Percentiles rank a stretch among this genome's conserved stretches.
phyloP scores from a whole-genome alignment of 2,113 vertebrate species.

The Grammomys dolichurus region DNA sequence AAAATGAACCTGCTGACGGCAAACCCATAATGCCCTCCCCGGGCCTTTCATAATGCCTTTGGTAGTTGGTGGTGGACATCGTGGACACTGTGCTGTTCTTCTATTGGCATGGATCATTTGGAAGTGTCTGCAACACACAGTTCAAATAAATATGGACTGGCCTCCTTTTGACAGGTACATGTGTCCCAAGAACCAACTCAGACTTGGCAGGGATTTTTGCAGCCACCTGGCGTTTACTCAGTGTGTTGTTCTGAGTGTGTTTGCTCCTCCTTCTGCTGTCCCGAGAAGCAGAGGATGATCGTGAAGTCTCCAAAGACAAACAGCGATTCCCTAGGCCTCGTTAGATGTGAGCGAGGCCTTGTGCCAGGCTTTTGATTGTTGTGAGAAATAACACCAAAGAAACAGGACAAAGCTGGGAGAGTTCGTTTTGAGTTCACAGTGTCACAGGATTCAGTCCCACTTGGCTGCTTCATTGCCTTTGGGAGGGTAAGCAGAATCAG shows the following conservation, averaged over 20 bases:
- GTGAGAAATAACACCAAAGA: background rate
- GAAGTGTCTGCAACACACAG: background rate
- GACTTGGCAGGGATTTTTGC: background rate
- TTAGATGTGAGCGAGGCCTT: accelerated
- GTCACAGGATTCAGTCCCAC: background rate
- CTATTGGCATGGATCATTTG: background rate
- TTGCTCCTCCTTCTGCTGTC: background rate
- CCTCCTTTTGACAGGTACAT: background rate
- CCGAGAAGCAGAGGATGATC: background rate
- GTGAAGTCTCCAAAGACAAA: background rate
- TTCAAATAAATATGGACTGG: background rate
- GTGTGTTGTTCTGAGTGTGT: background rate
- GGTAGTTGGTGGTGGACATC: background rate
- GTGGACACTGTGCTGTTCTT: background rate
- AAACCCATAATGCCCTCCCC: background rate
- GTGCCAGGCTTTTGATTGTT: background rate
- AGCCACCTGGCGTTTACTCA: constrained; percentile 47
- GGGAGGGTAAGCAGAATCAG: background rate
- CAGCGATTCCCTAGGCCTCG: background rate
- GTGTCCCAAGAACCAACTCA: background rate
- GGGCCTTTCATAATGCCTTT: background rate
- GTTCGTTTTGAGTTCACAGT: background rate
- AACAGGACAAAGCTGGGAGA: no score
- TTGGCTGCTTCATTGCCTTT: background rate
- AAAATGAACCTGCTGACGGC: constrained; percentile 43